These are phyloP conservation scores for Chelmon rostratus DNA, from an alignment of 2,797 vertebrate genomes.

Conservation along the genomic window DNA sequence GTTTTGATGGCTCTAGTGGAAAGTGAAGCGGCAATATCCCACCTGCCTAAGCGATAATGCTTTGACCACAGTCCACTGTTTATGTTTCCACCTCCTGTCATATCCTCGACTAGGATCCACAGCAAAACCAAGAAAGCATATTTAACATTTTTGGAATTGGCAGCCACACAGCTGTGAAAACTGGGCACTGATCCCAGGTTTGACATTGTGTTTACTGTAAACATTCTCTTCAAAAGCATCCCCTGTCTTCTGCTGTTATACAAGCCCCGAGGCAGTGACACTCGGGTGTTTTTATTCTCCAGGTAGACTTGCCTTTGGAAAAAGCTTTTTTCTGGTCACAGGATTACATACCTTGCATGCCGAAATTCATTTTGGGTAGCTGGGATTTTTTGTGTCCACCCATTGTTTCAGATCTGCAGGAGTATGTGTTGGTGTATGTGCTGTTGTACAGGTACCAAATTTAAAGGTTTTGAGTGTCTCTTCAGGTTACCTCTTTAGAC, in stretches of 20 bases:
- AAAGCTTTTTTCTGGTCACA: constrained; percentile 20
- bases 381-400: constrained; percentile 31
- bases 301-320: constrained; percentile 36
- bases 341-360: constrained; percentile 17
- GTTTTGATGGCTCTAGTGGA: constrained; percentile 61
- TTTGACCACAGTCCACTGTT: constrained; percentile 65
- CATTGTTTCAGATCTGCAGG: neutral
- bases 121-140: constrained; percentile 75
- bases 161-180: constrained; percentile 81
- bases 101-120: constrained; percentile 60
- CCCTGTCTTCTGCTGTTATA: constrained; percentile 27
- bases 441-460: constrained; percentile 20
- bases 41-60: constrained; percentile 29
- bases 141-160: constrained; percentile 81
- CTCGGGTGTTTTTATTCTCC: constrained; percentile 32
- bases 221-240: constrained; percentile 74
- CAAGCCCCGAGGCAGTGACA: constrained; percentile 55
- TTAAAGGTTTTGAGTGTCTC: constrained; percentile 38
- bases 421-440: neutral
- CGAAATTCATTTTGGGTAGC: constrained; percentile 12
- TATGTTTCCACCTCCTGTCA: constrained; percentile 73
- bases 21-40: constrained; percentile 25
- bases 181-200: constrained; percentile 64
- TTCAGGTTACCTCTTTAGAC: constrained; percentile 35
- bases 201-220: constrained; percentile 79